These are phyloP conservation scores for Tenebrosternarchus preto DNA, from an alignment of 2,113 vertebrate genomes.

Conservation along the genomic window DNA sequence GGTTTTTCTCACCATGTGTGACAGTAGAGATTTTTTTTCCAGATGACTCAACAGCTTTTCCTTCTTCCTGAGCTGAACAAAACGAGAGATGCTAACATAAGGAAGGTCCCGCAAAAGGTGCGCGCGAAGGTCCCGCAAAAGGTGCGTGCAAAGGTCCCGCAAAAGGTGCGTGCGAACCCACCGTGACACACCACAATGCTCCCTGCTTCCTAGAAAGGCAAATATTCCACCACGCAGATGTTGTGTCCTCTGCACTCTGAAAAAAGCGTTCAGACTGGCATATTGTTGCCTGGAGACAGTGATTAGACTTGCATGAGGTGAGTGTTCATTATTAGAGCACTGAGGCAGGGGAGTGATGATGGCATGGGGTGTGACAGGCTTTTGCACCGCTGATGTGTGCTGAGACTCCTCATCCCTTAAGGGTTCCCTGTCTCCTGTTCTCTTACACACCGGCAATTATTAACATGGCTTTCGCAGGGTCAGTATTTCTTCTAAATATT, in stretches of 20 bases:
- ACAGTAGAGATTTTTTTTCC: too few species aligned
- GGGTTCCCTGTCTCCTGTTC: not conserved
- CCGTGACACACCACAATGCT: not conserved
- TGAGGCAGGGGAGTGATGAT: not conserved
- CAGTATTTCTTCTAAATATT: not conserved
- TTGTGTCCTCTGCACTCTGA: slow-evolving; percentile 9
- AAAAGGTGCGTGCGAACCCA: slow-evolving; percentile 27
- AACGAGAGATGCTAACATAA: not conserved
- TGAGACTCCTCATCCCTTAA: not conserved
- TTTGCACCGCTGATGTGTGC: slow-evolving; percentile 10
- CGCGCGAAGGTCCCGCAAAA: not conserved
- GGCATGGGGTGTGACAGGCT: not conserved
- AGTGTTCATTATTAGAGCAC: slow-evolving; percentile 43
- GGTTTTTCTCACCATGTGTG: too few species aligned
- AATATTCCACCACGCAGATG: not conserved
- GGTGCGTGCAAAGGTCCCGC: not conserved
- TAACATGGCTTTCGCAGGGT: slow-evolving; percentile 1
- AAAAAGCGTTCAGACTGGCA: not conserved
- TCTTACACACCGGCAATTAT: not conserved
- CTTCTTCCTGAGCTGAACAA: not conserved
- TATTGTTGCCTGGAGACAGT: slow-evolving; percentile 19
- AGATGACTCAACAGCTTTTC: not conserved
- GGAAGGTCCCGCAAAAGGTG: not conserved
- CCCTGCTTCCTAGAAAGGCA: not conserved
- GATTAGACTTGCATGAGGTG: slow-evolving; percentile 50